Percentiles rank a stretch among this genome's conserved stretches.
Conservation (phyloP, 1,140 invertebrate genomes). For the Drosophila persimilis region DNA sequence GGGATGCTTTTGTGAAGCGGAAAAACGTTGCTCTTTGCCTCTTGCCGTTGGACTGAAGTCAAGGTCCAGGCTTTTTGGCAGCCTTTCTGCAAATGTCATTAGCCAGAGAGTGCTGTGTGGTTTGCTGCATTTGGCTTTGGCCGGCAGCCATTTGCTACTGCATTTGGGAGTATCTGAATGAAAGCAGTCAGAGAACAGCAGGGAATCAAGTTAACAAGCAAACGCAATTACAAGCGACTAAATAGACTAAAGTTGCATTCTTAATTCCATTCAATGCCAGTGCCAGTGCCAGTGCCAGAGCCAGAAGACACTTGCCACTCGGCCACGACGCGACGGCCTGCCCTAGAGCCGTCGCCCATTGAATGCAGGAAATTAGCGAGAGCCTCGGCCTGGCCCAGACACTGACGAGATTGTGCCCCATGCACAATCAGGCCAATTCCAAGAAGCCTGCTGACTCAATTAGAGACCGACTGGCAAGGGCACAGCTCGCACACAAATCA, state of each 20-base stretch:
- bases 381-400: no score
- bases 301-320: constrained; percentile 3
- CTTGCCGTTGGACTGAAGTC: constrained; percentile 25
- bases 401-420: constrained; percentile 25
- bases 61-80: constrained; percentile 39
- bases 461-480: constrained; percentile 35
- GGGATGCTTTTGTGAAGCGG: not conserved
- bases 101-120: constrained; percentile 29
- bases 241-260: constrained; percentile 69
- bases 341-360: constrained; percentile 9
- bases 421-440: constrained; percentile 54
- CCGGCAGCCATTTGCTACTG: constrained; percentile 8
- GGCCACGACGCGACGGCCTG: no score
- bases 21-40: not conserved
- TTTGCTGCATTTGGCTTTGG: constrained; percentile 23
- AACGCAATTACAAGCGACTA: constrained; percentile 73
- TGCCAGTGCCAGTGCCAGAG: no score
- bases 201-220: constrained; percentile 62
- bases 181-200: constrained; percentile 52
- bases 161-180: constrained; percentile 42
- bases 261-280: constrained; percentile 35
- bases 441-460: constrained; percentile 53
- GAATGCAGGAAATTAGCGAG: constrained; percentile 64
- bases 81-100: constrained; percentile 27
- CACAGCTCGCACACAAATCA: constrained; percentile 32